Conservation (phyloP, 1,140 invertebrate species). For the Cecropterus lyciades region DNA sequence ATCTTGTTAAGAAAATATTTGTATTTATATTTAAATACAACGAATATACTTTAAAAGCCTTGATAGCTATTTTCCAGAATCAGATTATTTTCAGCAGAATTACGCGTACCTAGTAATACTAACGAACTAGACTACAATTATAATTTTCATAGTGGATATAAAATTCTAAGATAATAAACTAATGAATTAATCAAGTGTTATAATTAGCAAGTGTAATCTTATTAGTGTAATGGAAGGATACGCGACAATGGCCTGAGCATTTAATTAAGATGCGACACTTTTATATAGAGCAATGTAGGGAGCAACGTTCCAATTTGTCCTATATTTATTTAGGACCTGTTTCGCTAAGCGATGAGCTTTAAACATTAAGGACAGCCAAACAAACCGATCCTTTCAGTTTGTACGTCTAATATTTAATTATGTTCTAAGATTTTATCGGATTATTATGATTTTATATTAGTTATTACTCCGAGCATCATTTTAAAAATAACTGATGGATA, state of each 20-base stretch:
- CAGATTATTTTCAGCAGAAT: no score
- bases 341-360: constrained; percentile 4
- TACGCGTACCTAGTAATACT: no score
- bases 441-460: background rate
- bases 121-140: no score
- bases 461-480: no score
- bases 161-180: no score
- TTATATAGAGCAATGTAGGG: constrained; percentile 15
- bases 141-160: no score
- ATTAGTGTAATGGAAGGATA: constrained; percentile 64
- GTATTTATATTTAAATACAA: no score
- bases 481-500: no score
- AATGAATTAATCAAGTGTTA: constrained; percentile 39
- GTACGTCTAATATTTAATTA: constrained; percentile 16
- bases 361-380: constrained; percentile 11
- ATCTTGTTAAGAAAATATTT: no score
- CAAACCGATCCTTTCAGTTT: constrained; percentile 3
- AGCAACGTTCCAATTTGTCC: background rate
- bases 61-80: no score
- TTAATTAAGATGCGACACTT: constrained; percentile 38
- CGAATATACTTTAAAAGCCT: no score
- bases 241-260: constrained; percentile 43
- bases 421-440: constrained; percentile 1
- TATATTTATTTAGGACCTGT: constrained; percentile 21
- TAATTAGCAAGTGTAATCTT: constrained; percentile 54